Percentiles rank a stretch among this genome's conserved stretches.
These are phyloP conservation scores for Scomber colias DNA, from an alignment of 2,113 vertebrate species.

Conservation along the genomic window DNA sequence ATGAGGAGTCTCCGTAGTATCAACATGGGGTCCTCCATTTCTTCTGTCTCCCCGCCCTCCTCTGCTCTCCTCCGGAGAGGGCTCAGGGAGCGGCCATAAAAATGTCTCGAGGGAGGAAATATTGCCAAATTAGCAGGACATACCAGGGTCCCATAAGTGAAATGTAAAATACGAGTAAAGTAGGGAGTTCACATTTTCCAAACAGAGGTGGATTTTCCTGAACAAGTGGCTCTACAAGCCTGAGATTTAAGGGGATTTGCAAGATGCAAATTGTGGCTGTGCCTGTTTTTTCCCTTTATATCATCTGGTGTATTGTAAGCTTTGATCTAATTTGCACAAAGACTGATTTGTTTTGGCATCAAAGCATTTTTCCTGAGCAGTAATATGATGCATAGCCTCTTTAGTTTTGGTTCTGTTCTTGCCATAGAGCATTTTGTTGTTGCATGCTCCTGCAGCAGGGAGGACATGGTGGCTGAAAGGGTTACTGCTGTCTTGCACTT, in stretches of 20 bases:
- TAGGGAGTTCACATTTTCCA: conserved; percentile 46
- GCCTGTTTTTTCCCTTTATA: conserved; percentile 15
- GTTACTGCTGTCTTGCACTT: conserved; percentile 60
- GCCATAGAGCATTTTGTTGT: conserved; percentile 38
- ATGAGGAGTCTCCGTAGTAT: conserved; percentile 75
- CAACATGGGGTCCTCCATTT: conserved; percentile 72
- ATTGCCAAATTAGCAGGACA: conserved; percentile 82
- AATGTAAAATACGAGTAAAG: conserved; percentile 73
- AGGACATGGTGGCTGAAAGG: conserved; percentile 53
- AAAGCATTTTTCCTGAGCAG: conserved; percentile 26
- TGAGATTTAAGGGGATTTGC: conserved; percentile 51
- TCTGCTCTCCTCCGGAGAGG: conserved; percentile 22
- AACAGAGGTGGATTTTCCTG: conserved; percentile 51
- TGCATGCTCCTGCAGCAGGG: conserved; percentile 49
- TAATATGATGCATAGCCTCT: conserved; percentile 14
- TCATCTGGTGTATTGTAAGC: conserved; percentile 13
- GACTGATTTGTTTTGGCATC: conserved; percentile 38
- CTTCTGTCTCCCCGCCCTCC: conserved; percentile 32
- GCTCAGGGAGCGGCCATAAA: conserved; percentile 75
- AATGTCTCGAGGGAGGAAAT: conserved; percentile 81
- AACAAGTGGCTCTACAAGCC: conserved; percentile 31
- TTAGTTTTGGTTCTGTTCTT: conserved; percentile 17
- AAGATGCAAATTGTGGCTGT: conserved; percentile 52
- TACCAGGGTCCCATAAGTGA: conserved; percentile 66
- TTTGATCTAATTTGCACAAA: conserved; percentile 58